Base-by-base conservation (phyloP, 2,113 vertebrate species). In the Chaetura pelagica region DNA sequence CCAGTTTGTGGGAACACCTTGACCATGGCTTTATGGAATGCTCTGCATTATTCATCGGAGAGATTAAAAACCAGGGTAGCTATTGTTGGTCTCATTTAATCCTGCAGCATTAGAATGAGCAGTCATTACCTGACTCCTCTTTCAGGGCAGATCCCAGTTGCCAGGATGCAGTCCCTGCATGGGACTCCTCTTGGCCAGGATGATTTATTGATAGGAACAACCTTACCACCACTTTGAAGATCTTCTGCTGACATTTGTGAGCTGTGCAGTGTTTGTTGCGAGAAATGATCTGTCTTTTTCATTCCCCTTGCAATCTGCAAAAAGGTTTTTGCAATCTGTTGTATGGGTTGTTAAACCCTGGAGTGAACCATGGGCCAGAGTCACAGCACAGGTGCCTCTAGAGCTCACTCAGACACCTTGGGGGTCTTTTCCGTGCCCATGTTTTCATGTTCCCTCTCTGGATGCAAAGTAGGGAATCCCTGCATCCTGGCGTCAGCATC, bases 201-300 rank as follows among this genome's bases (percentile, higher is more conserved):
- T 95, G 85, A 76, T 90, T 96, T 96, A 94, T 97, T 97, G 92
- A 97, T 94, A 96, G 94, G 38, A 69, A 49, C 93, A 93, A 91
- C 94, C 95, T 97, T 92, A 54, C 15, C 3, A 2, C 52, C 69
- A 40, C 96, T 94, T 92, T 87, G 87, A 95, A 95, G 79, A 67
- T 38, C 61, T 80, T 59, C 84, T 93, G 82, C 85, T 92, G 96
- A 88, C 85, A 84, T 94, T 85, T 96, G 72, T 68, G 78, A 4
- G 6, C 75, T 15, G 30, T 2, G 0, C 4, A 30, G 52, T 4
- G 20, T 20, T 66, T 30, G 48, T 52, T 48, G 72, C 48, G 40
- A 90, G 76, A 78, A 86, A 17, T 14, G 34, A 26, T 51, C 52
- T 1, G 10, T 6, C 4, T 15, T 84, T 69, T 57, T 62, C 62